phyloP scores from a whole-genome alignment of 2,797 vertebrate genomes.

The Tadarida brasiliensis region DNA sequence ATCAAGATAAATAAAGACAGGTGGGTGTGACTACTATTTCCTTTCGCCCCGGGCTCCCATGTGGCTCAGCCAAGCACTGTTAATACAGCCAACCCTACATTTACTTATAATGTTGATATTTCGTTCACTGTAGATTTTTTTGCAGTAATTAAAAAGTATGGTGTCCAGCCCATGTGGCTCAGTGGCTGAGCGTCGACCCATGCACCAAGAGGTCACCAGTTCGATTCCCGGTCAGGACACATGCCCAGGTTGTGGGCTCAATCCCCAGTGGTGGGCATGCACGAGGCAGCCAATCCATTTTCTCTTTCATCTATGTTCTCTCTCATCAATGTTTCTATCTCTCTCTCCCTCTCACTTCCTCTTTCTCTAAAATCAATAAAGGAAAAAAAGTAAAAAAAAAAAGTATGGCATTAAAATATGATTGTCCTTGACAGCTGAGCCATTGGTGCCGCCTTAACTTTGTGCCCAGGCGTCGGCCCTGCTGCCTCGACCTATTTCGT shows the following conservation, averaged over 20 bases:
- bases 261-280: not conserved
- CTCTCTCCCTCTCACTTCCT: not conserved
- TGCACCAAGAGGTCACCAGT: not conserved
- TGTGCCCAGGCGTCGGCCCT: not conserved
- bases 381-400: too few species aligned
- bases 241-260: not conserved
- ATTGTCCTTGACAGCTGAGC: not conserved
- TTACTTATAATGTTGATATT: slow-evolving; percentile 14
- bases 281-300: not conserved
- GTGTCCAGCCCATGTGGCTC: not conserved
- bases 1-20: not conserved
- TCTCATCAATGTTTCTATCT: not conserved
- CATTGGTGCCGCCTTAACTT: not conserved
- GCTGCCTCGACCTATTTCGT: not conserved
- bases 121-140: not conserved
- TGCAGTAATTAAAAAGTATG: not conserved
- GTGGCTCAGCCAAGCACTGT: not conserved
- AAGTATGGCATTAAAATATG: not conserved
- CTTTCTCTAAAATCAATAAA: not conserved
- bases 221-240: not conserved
- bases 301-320: too few species aligned
- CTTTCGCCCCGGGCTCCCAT: not conserved
- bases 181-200: not conserved
- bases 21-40: not conserved
- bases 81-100: not conserved